A percentile compares a stretch with the other conserved stretches of the same genome.
Evolutionary conservation across 2,113 vertebrate genomes (phyloP).

Genomic region (Hypanus sabinus): DNA sequence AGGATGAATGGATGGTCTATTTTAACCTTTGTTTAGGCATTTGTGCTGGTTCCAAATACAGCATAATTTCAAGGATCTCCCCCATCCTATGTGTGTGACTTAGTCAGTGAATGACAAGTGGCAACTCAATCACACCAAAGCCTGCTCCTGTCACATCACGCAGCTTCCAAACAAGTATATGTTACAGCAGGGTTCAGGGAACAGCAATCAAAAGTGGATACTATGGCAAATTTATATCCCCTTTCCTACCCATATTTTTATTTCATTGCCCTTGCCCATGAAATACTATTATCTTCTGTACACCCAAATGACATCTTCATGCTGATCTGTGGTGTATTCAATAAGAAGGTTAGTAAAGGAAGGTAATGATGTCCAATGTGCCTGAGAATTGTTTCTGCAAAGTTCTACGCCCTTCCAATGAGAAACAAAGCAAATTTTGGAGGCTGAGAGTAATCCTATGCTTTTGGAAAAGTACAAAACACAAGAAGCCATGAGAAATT

Average conservation of each 20-base stretch:
- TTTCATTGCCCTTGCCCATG: neutral
- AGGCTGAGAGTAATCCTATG: neutral
- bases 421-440: neutral
- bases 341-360: neutral
- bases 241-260: neutral
- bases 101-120: neutral
- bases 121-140: neutral
- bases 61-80: neutral
- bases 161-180: neutral
- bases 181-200: neutral
- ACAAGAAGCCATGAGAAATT: neutral
- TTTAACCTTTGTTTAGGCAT: neutral
- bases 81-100: neutral
- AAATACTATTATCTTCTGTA: neutral
- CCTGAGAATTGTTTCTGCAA: neutral
- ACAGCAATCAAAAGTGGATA: neutral
- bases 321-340: neutral
- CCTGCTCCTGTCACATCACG: neutral
- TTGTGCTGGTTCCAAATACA: neutral
- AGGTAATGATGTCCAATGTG: neutral
- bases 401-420: neutral
- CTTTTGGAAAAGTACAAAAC: neutral
- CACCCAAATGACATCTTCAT: neutral
- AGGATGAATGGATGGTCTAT: neutral
- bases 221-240: neutral